Base-by-base conservation (phyloP, 2,113 vertebrate species). In the Enhydra lutris region DNA sequence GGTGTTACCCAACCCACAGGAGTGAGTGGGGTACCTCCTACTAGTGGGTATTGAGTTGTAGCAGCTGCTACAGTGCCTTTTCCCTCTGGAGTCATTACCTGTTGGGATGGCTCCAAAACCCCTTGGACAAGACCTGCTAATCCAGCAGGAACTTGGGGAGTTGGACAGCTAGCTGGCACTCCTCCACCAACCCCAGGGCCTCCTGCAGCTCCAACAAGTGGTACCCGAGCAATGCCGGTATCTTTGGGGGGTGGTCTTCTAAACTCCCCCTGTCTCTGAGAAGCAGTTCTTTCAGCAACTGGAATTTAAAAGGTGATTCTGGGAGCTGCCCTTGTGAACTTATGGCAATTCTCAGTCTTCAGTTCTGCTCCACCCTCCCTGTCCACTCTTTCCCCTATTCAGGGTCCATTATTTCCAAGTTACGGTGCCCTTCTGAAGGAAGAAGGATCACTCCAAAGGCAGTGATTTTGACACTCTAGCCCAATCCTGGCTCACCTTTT, bases 231-330 rank as follows among this genome's bases (percentile, higher is more conserved):
- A 29, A 45, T 4, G 42, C 74, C 26, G 9, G 26, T 4, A 42
- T 99, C 99, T 99, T 99, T 99, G 34, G 8, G 65, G 14, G 34
- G 67, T 69, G 99, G 99, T 6, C 99, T n/a, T 78, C 36, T 59
- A 47, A 82, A 87, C 15, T n/a, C 5, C 15, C 9, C 88, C n/a
- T 87, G 12, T 23, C 47, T 90, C 34, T 6, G 29, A 88, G 17
- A 82, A 69, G 29, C 39, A 65, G 55, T 31, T 89, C 18, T 85
- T 78, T 95, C 20, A 61, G 6, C 42, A 17, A 57, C 79, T 80
- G 36, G 18, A 79, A 89, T n/a, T 21, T 20, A 23, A 74, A 26
- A 73, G 15, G 6, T 39, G 12, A 47, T 12, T 59, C 15, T 55
- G 73, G 12, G 26, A 86, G 71, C 82, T 59, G 17, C n/a, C 5